Percentiles rank a stretch among this genome's conserved stretches.
These are phyloP conservation scores for Lindbergichthys nudifrons DNA, from an alignment of 2,797 vertebrate genomes.

Conservation along the genomic window DNA sequence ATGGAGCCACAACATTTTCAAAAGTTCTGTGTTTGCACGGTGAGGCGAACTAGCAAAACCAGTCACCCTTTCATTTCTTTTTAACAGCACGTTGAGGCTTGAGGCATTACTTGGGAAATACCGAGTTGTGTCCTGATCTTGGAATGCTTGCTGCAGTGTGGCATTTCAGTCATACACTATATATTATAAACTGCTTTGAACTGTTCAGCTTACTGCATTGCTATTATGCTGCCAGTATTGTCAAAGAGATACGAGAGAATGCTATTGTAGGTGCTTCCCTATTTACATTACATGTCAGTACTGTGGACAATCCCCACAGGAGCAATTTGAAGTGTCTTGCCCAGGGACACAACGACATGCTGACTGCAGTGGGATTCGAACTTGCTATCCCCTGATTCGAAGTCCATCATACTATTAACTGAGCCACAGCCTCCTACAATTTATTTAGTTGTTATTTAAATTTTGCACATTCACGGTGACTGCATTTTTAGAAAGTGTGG, in stretches of 20 bases:
- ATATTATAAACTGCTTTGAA: background rate
- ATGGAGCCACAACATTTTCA: background rate
- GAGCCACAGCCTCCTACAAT: no score
- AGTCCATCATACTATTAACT: no score
- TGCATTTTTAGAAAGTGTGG: background rate
- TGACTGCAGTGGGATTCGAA: no score
- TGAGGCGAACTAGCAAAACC: no score
- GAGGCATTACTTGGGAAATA: background rate
- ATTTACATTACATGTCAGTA: background rate
- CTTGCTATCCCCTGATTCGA: no score
- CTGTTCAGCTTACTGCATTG: background rate
- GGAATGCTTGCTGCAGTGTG: background rate
- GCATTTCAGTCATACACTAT: background rate
- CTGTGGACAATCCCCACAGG: no score
- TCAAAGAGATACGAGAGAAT: background rate
- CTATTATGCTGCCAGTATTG: background rate
- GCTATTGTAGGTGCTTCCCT: background rate
- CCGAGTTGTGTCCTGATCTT: background rate
- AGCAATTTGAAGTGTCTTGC: no score
- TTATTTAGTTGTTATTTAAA: no score
- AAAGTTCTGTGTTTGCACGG: no score
- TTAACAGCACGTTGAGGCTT: background rate
- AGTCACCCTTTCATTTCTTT: background rate
- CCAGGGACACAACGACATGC: no score
- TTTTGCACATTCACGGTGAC: background rate